Percentiles rank a stretch among this genome's conserved stretches.
Conservation (phyloP, 2,797 vertebrate species). For the Alosa sapidissima region DNA sequence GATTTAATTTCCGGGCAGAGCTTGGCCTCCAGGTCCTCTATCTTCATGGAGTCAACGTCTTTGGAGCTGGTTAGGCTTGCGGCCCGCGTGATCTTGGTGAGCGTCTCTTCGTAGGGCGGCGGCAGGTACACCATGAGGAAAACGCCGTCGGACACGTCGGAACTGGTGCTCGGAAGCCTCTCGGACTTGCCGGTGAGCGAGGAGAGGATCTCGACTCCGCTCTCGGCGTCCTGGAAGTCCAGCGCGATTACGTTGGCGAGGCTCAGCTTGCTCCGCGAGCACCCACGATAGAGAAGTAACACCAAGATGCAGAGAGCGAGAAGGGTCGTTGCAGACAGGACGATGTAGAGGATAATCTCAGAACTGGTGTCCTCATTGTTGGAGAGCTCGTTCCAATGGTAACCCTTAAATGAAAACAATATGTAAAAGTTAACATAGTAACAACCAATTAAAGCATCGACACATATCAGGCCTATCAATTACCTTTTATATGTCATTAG, state of each 20-base stretch:
- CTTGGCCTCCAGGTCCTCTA: constrained; percentile 66
- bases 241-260: constrained; percentile 63
- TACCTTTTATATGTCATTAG: no score
- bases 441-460: no score
- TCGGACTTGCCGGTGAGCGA: constrained; percentile 64
- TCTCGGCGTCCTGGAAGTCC: constrained; percentile 63
- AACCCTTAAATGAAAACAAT: constrained; percentile 50
- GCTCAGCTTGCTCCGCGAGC: constrained; percentile 59
- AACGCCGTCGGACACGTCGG: constrained; percentile 68
- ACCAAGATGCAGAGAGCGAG: constrained; percentile 57
- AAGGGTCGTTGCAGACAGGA: constrained; percentile 53
- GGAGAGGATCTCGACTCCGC: constrained; percentile 65
- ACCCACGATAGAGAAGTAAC: constrained; percentile 55
- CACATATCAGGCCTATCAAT: no score
- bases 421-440: neutral
- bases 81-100: constrained; percentile 71
- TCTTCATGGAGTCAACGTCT: constrained; percentile 66
- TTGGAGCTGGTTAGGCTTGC: constrained; percentile 72
- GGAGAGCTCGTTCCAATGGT: constrained; percentile 58
- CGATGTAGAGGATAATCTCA: constrained; percentile 60
- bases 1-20: constrained; percentile 64
- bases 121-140: constrained; percentile 78
- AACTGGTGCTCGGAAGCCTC: constrained; percentile 70
- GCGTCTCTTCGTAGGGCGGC: constrained; percentile 86
- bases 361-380: constrained; percentile 45